Conservation (phyloP, 2,113 vertebrate species). For the Hippocampus abdominalis region DNA sequence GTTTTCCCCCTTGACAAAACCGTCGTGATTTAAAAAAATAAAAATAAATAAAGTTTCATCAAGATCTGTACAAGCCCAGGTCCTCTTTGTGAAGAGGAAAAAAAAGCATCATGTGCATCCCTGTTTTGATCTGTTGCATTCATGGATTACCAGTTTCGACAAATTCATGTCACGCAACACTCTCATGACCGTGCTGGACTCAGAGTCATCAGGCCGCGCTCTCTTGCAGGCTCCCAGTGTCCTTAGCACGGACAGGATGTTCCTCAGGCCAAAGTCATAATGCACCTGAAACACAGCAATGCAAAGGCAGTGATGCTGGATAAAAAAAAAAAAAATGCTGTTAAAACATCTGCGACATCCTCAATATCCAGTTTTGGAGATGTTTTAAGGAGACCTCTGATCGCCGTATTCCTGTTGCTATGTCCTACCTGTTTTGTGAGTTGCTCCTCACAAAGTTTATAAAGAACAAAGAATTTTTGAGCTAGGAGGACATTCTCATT, state of each 20-base stretch:
- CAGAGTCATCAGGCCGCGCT: constrained; percentile 77
- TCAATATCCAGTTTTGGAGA: no score
- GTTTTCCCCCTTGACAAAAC: background rate
- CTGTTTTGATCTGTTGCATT: background rate
- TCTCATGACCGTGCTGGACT: constrained; percentile 84
- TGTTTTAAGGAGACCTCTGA: background rate
- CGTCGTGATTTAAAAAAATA: background rate
- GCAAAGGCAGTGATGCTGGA: background rate
- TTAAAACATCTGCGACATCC: no score
- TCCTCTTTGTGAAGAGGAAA: background rate
- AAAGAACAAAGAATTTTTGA: constrained; percentile 86
- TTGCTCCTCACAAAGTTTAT: constrained; percentile 87
- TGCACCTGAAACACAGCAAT: constrained; percentile 74
- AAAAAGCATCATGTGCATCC: background rate
- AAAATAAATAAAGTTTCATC: rapidly evolving
- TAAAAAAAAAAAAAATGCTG: background rate
- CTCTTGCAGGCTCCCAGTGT: constrained; percentile 83
- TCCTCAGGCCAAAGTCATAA: constrained; percentile 89
- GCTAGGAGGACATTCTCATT: constrained; percentile 80
- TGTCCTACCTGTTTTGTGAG: constrained; percentile 83
- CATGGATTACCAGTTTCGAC: constrained; percentile 79
- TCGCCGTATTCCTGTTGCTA: background rate
- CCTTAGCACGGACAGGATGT: constrained; percentile 86
- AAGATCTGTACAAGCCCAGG: background rate
- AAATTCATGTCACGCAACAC: constrained; percentile 90